Evolutionary conservation across 2,888 invertebrate genomes (phyloP).

Genomic region (Rhopalosiphum nymphaeae): DNA sequence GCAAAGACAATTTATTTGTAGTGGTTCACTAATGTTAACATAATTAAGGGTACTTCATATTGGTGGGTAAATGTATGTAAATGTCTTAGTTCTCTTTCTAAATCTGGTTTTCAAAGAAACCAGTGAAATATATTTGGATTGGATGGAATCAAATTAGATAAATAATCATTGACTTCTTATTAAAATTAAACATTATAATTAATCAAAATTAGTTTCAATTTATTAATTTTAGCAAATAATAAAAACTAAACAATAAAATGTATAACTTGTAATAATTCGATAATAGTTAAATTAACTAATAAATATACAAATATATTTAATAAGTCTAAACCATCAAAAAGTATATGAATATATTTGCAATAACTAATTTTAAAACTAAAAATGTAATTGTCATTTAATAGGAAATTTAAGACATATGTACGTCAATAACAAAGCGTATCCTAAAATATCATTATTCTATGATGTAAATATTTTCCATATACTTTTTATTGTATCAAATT

Average conservation of each 20-base stretch:
- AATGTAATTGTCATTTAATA: not conserved
- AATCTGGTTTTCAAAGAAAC: conserved; percentile 40
- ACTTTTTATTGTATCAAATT: not conserved
- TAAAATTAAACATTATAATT: conserved; percentile 6
- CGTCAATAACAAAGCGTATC: not conserved
- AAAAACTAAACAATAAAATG: conserved; percentile 71
- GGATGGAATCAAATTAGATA: not conserved
- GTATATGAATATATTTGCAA: too few relatives aligned
- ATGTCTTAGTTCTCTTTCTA: conserved; percentile 39
- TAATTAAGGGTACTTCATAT: conserved; percentile 34
- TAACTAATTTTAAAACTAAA: not conserved
- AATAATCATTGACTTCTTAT: conserved; percentile 30
- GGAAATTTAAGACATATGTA: not conserved
- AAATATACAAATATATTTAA: not conserved
- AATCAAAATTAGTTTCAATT: not conserved
- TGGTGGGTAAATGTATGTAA: conserved; percentile 19
- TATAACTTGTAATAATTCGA: not conserved
- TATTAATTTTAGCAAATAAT: conserved; percentile 80
- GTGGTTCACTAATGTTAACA: not conserved
- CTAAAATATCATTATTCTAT: not conserved
- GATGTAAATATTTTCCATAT: not conserved
- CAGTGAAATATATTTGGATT: conserved; percentile 41
- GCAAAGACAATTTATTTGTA: not conserved
- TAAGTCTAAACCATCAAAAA: too few relatives aligned
- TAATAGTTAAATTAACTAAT: too few relatives aligned